Evolutionary conservation across 35 echinoderm and acorn worm species (phyloP), one percentile per base, ranked within the genome.

Genomic region (Anneissia japonica): DNA sequence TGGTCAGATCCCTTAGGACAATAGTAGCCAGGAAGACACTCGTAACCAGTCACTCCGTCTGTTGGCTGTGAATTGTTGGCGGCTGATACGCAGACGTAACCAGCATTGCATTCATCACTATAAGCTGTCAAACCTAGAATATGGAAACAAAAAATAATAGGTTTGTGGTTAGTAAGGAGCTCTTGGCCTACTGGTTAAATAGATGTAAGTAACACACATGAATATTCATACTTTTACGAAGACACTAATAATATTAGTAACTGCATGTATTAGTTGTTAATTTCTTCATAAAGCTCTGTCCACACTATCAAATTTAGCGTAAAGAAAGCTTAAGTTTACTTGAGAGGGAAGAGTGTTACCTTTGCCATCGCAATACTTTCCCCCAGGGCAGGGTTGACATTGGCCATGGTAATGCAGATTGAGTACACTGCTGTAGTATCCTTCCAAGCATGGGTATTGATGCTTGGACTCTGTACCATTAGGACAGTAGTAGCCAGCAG

Each of bases 1-100:
- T 98, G 95, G 72, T 98, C 91, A 16, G 91, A 94, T 34, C 95
- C 95, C 30, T 87, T 98, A 26, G 95, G 95, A 45, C 95, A 98
- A 85, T 98, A 98, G 74, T 98, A 98, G 23, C 95, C 95, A 0
- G 95, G 92, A 30, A 86, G 89, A 64, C 95, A 98, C 39, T 98
- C 95, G 32, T 98, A 98, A 35, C 95, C 95, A 10, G 92, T 98
- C 73, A 86, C 86, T 1, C 95, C 95, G 72, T 98, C 95, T 0
- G 73, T 91, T 0, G 95, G 95, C 17, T 74, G 38, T 28, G 95
- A 98, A 81, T 73, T 98, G 82, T 94, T 94, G 3, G 88, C 81
- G 7, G 85, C 95, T 21, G 95, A 98, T 6, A 98, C 95, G 36
- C 95, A 98, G 35, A 98, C 95, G 75, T 82, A 98, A 7, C 95